Conservation (phyloP, 2,113 vertebrate genomes). For the Ovis canadensis region DNA sequence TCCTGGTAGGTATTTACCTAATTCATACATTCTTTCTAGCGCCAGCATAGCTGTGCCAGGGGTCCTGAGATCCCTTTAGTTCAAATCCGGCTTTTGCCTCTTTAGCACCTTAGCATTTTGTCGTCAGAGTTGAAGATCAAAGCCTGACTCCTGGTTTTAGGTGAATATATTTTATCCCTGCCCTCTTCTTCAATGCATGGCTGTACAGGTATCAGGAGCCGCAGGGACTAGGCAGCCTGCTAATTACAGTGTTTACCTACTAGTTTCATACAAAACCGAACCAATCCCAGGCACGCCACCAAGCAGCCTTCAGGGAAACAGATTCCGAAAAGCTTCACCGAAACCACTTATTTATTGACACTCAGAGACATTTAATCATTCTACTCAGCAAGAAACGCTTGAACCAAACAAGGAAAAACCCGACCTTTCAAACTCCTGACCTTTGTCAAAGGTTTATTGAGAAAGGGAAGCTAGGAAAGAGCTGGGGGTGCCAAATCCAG, state of each 20-base stretch:
- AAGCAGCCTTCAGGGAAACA: constrained; percentile 14
- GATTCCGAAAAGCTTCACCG: constrained; percentile 2
- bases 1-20: neutral
- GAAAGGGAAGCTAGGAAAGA: constrained; percentile 25
- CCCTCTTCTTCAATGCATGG: neutral
- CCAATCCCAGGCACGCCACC: neutral
- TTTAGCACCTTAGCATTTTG: neutral
- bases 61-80: neutral
- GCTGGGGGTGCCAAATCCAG: neutral
- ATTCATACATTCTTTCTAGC: neutral
- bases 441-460: constrained; percentile 46
- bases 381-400: constrained; percentile 6
- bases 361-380: constrained; percentile 30
- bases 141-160: neutral
- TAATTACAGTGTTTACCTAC: constrained; percentile 25
- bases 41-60: neutral
- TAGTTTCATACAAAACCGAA: constrained; percentile 51
- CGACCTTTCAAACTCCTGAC: neutral
- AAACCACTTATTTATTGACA: constrained; percentile 54
- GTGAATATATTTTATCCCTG: neutral
- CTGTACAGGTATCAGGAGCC: neutral
- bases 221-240: neutral
- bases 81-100: neutral
- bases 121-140: neutral
- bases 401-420: constrained; percentile 25